These are phyloP conservation scores for Scelioninae gen. 1 DNA, from an alignment of 2,888 invertebrate genomes.

Conservation along the genomic window DNA sequence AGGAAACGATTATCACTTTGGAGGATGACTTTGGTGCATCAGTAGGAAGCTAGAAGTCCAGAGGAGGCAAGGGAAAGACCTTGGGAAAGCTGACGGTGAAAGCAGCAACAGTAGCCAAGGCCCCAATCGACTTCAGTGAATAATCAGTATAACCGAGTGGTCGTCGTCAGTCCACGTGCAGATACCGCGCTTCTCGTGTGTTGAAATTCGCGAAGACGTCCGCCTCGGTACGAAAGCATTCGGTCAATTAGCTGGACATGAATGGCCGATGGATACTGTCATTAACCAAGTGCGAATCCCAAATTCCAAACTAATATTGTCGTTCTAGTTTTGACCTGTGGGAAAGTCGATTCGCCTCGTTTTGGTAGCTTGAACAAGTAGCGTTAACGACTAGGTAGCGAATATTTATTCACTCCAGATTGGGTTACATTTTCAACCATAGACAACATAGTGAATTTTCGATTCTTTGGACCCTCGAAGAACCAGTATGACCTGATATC, in stretches of 20 bases:
- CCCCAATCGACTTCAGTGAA: slow-evolving; percentile 72
- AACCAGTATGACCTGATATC: neutral
- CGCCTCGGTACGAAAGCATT: slow-evolving; percentile 4
- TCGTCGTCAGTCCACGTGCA: slow-evolving; percentile 75
- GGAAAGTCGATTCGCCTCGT: slow-evolving; percentile 41
- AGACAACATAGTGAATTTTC: neutral
- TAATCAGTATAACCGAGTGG: slow-evolving; percentile 70
- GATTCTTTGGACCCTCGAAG: neutral
- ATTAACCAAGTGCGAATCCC: too few relatives aligned
- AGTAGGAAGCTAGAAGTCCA: slow-evolving; percentile 69
- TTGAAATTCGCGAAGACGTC: slow-evolving; percentile 55
- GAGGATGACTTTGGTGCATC: slow-evolving; percentile 67
- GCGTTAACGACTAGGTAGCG: too few relatives aligned
- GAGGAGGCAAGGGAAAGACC: slow-evolving; percentile 71
- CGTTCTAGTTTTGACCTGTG: slow-evolving; percentile 41
- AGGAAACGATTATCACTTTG: slow-evolving; percentile 60
- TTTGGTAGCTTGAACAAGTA: slow-evolving; percentile 48
- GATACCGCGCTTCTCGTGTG: slow-evolving; percentile 59
- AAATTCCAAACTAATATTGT: slow-evolving; percentile 11
- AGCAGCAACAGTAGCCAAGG: slow-evolving; percentile 79
- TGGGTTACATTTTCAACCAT: slow-evolving; percentile 1
- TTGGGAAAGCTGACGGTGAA: slow-evolving; percentile 83
- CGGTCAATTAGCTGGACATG: slow-evolving; percentile 8
- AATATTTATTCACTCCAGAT: too few relatives aligned
- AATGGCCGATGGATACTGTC: too few relatives aligned